phyloP scores from a whole-genome alignment of 1,140 invertebrate species.

The Rhizoglyphus robini region DNA sequence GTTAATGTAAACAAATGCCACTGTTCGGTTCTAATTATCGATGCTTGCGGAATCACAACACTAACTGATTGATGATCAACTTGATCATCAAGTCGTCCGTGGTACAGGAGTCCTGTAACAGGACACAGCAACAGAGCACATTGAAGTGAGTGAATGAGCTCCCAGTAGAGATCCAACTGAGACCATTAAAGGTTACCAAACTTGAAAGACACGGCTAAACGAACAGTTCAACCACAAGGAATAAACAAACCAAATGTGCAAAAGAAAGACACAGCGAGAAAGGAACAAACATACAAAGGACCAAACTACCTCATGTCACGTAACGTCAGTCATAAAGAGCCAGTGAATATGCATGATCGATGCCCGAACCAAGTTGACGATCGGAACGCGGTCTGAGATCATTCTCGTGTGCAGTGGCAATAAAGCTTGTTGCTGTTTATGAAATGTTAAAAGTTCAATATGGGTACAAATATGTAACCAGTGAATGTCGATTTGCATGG shows the following conservation, averaged over 20 bases:
- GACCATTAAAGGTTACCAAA: conserved; percentile 13
- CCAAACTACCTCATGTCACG: background rate
- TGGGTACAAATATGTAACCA: background rate
- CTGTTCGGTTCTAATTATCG: background rate
- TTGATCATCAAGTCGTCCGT: background rate
- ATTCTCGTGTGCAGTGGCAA: background rate
- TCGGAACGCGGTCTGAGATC: background rate
- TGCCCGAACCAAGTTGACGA: background rate
- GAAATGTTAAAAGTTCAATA: background rate
- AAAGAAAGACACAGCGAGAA: background rate
- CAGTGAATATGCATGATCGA: background rate
- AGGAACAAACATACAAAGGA: background rate
- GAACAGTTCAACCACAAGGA: background rate
- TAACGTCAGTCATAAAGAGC: background rate
- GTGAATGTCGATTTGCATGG: conserved; percentile 1
- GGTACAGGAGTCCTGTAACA: too few species aligned
- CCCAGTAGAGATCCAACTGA: background rate
- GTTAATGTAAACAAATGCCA: conserved; percentile 2
- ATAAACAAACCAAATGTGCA: background rate
- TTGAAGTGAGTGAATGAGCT: background rate
- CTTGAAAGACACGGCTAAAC: background rate
- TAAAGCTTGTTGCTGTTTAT: background rate
- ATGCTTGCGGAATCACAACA: background rate
- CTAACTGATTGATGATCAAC: conserved; percentile 1
- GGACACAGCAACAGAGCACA: background rate